These are phyloP conservation scores for Semotilus atromaculatus DNA, from an alignment of 2,797 vertebrate species.

Conservation along the genomic window DNA sequence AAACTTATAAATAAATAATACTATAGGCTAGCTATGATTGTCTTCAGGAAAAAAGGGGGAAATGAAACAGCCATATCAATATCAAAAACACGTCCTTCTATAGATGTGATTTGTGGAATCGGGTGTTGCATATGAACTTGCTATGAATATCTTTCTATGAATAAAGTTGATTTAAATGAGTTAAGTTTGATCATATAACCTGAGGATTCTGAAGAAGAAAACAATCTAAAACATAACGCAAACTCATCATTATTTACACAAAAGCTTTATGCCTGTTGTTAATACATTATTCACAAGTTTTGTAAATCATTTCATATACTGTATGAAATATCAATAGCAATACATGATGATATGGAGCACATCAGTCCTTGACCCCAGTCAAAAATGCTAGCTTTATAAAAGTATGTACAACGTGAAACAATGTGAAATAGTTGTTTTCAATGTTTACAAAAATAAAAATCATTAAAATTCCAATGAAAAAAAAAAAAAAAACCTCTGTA, in stretches of 20 bases:
- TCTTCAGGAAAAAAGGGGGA: background rate
- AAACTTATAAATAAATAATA: background rate
- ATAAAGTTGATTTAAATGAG: background rate
- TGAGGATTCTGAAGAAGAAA: background rate
- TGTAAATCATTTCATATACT: background rate
- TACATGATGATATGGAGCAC: background rate
- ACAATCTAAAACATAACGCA: background rate
- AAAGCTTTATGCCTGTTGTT: conserved; percentile 23
- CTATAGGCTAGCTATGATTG: background rate
- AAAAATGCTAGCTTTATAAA: conserved; percentile 9
- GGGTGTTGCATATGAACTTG: background rate
- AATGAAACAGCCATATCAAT: too few species aligned
- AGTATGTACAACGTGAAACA: background rate
- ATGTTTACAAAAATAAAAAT: conserved; percentile 47
- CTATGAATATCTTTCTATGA: background rate
- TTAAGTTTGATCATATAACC: background rate
- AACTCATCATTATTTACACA: background rate
- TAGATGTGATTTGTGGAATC: background rate
- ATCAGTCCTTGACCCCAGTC: background rate
- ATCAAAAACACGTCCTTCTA: background rate
- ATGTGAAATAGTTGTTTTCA: background rate
- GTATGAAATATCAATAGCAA: conserved; percentile 7
- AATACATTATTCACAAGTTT: conserved; percentile 25
- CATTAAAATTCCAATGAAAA: background rate
- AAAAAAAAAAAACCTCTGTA: background rate